Evolutionary conservation across 2,113 vertebrate genomes (phyloP), one percentile per base, ranked within the genome.

Genomic region (Lepus europaeus): DNA sequence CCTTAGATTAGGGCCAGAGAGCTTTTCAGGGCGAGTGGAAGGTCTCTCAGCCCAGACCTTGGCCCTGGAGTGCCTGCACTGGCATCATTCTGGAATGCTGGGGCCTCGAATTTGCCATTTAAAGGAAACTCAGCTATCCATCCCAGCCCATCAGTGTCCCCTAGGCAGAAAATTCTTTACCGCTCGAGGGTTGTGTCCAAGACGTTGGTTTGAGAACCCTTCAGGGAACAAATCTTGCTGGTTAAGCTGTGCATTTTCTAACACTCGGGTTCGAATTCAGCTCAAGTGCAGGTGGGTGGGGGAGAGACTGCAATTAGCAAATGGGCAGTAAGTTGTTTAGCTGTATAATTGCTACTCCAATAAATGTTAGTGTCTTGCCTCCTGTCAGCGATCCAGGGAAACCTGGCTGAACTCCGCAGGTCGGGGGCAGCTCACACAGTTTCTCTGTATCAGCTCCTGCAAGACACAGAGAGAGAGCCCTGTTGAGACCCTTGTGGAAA

Each of bases 21-120:
- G 45, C 69, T 76, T 93, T 61, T 19, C 31, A 31, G 89, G 81
- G 78, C 27, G 70, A 2, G 45, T 87, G 20, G 63, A 66, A 89
- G 64, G 79, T 29, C 88, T 27, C 31, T 61, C 64, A 7, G 33
- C 72, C 27, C 56, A n/a, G 31, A 7, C 3, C 45, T 59, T 22
- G 53, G 23, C 70, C 36, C 36, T 6, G 12, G 25, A 79, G 27
- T 76, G 61, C 59, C 29, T 61, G 25, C 14, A 13, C 17, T 12
- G 59, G 49, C 74, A 53, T 53, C 5, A 2, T 49, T 61, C 4
- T 13, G 64, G 56, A 81, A 89, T 14, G 31, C 3, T 5, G 1
- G 12, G n/a, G 9, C 56, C 31, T 74, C 53, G 1, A 74, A 61
- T 36, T 5, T 69, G 59, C 80, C 11, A 36, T 86, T 33, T 59